Evolutionary conservation across 2,113 vertebrate species (phyloP), one percentile per base, ranked within the genome.

Genomic region (Emydura subglobosa): DNA sequence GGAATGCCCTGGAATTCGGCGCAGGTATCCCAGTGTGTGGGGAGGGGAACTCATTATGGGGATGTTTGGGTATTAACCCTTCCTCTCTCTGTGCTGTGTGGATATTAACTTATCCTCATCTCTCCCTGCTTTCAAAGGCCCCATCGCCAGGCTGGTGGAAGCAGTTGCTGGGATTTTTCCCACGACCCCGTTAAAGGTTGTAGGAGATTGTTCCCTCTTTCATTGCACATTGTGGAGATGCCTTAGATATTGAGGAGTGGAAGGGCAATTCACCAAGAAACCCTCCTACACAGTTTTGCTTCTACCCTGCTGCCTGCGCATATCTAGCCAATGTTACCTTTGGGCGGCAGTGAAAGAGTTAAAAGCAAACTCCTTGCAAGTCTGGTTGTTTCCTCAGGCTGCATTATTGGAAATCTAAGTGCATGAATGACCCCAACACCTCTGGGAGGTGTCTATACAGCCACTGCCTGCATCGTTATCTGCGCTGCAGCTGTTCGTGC

Each of bases 1-100:
- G 97, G 97, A 92, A 81, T 93, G 65, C 98, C 98, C 44, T 98
- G 98, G 98, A 97, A 98, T 65, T 98, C 98, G 0, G 94, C 98
- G 57, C 98, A 99, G 98, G 98, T 99, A 96, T 5, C 27, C 1
- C 55, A 61, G 24, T n/a, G 42, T 49, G 68, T 82, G 29, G 34
- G 11, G 76, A 4, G 65, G 59, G 5, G 54, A 49, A 10, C 14
- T 5, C 39, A 54, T 27, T 49, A 10, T 54, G 42, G 14, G 31
- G n/a, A 21, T 82, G 16, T 50, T 39, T 86, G 61, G 24, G 11
- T 83, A 2, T 5, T 24, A 80, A 83, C 13, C 47, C 53, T 50
- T 50, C 29, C 47, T 25, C 17, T 50, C 25, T 44, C 44, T 21
- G 19, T 39, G n/a, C 19, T 72, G 65, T 72, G 65, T 22, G 8